Base-by-base conservation (phyloP, 2,888 invertebrate species). In the Rugalucina vietnamica region DNA sequence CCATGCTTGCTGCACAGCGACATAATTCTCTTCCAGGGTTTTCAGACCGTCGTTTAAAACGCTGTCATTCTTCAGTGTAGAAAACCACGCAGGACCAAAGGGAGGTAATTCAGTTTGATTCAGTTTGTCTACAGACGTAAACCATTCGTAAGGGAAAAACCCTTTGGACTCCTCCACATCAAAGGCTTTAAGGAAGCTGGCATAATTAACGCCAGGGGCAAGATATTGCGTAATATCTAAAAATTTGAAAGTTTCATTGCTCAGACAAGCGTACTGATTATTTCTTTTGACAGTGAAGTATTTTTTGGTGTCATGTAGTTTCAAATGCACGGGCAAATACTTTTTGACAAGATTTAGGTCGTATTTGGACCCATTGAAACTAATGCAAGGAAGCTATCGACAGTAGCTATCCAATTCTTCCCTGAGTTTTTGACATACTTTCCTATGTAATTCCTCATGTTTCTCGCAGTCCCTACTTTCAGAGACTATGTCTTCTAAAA, bases 291-390 rank as follows among this genome's bases (percentile, higher is more conserved):
- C 54, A 3, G 71, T 57, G 24, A 82, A 72, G 14, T 24, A 27
- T 32, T 39, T 18, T 70, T 76, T 39, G 1, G 24, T 4, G 18
- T 79, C 78, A 12, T 79, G 71, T 24, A 78, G 18, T n/a, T 43
- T 18, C 21, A 82, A n/a, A 27, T 65, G 36, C 5, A 14, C 12
- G 0, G 75, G 43, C 14, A 82, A 60, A n/a, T 65, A 36, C 10
- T 32, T 57, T 54, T 82, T 82, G 1, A 82, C 54, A 27, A 83
- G 10, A 60, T 83, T 70, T 4, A 70, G 21, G 36, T 82, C 82
- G 39, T 82, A 82, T 18, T 73, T 78, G 24, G 74, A 29, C 12
- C 54, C 65, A 60, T 82, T 82, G 36, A 82, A 82, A 27, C 79
- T 70, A 1, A 82, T 24, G 10, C 50, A 65, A 10, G 79, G 78